Evolutionary conservation across 2,113 vertebrate species (phyloP), one percentile per base, ranked within the genome.

Genomic region (Lasiurus borealis): DNA sequence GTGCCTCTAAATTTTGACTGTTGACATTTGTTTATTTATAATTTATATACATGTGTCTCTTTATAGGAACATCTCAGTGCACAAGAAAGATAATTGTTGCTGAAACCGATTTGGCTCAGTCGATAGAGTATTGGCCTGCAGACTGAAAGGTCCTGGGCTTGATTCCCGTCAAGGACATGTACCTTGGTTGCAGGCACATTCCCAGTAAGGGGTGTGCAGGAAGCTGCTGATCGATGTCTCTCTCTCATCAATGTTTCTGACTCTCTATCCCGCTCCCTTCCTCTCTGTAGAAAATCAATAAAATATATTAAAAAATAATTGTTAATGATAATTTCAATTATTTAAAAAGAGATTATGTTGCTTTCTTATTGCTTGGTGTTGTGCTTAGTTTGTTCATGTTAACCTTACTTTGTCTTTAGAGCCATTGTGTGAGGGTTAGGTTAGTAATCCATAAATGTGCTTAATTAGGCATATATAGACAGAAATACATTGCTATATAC

Each of bases 351-450:
- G 15, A 50, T 69, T 91, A 7, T 36, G 7, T 31, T 81, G 2
- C 78, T 95, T 92, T 82, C 23, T 75, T 91, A 6, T 64, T 76
- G 13, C 64, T 96, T 95, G 44, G 71, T 92, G 25, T 83, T 83
- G 36, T 40, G 23, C 29, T 86, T 83, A 31, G 36, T 72, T 85
- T 88, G 25, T 85, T 81, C 21, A 3, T 62, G 64, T 48, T 59
- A 36, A 48, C 6, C 80, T 90, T 40, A 82, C 44, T 86, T 92
- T 90, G 12, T 50, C 62, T 86, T 91, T 90, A 69, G 90, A 91
- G 57, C 23, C 48, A 77, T 48, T 36, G 11, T 73, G 31, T 75
- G 34, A 69, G 6, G 23, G 12, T 93, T 85, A 81, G 52, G 19
- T 76, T 88, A 88, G 25, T 80, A 93, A 88, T 91, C 36, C 31